These are phyloP conservation scores for Epizoanthus fatuus DNA, from an alignment of 92 coral and sea anemone genomes.

Conservation along the genomic window DNA sequence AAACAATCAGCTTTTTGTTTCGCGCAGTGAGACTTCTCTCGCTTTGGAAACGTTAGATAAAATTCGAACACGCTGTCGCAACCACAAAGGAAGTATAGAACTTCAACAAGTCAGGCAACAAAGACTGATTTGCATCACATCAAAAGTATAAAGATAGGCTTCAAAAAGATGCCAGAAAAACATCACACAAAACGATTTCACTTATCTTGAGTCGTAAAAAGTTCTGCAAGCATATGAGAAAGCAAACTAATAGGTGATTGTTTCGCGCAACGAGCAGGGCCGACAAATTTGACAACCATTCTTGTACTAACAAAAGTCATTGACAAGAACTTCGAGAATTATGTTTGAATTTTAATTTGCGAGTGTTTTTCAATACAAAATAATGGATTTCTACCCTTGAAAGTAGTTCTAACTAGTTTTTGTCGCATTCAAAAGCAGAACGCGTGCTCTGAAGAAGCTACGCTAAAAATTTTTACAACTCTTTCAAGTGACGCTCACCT, in stretches of 20 bases:
- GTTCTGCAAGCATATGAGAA: background rate
- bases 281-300: conserved; percentile 7
- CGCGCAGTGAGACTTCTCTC: conserved; percentile 25
- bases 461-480: too few species aligned
- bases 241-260: background rate
- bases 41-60: conserved; percentile 22
- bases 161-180: background rate
- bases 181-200: background rate
- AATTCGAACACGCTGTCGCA: conserved; percentile 22
- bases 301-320: conserved; percentile 14
- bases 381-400: too few species aligned
- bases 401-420: too few species aligned
- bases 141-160: too few species aligned
- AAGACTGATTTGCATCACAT: conserved; percentile 22
- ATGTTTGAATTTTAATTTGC: too few species aligned
- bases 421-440: too few species aligned
- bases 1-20: conserved; percentile 20
- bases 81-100: conserved; percentile 18
- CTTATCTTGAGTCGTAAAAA: conserved; percentile 1
- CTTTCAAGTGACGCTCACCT: too few species aligned
- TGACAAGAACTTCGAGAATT: too few species aligned
- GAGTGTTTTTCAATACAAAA: too few species aligned
- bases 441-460: too few species aligned
- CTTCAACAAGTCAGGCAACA: conserved; percentile 21
- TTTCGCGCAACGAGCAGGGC: conserved; percentile 19